Percentiles rank a stretch among this genome's conserved stretches.
Evolutionary conservation across 2,797 vertebrate genomes (phyloP).

Genomic region (Xenentodon cancila): DNA sequence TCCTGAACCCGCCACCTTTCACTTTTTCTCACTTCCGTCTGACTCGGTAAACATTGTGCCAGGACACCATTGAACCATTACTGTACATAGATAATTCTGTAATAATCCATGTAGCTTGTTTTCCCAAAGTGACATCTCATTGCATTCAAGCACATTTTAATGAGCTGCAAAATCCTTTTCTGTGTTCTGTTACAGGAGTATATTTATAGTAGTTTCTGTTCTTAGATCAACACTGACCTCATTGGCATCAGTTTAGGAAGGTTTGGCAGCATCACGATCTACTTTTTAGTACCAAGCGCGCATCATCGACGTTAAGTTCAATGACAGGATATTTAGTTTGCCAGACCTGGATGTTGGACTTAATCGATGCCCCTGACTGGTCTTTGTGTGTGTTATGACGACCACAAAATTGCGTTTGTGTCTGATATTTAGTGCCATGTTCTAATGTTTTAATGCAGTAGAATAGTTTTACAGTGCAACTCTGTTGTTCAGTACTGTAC

Average conservation of each 20-base stretch:
- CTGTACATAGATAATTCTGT: conserved; percentile 43
- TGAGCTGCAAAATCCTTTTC: conserved; percentile 7
- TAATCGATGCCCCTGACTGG: conserved; percentile 1
- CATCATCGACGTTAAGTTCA: too few relatives aligned
- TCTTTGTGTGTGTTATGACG: conserved; percentile 21
- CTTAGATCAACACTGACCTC: conserved; percentile 19
- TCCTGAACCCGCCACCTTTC: neutral
- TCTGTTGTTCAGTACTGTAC: neutral
- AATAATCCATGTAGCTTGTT: conserved; percentile 37
- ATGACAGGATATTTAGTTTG: neutral
- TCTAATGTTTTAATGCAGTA: conserved; percentile 28
- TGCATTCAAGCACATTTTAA: conserved; percentile 24
- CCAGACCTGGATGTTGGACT: neutral
- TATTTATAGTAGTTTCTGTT: conserved; percentile 52
- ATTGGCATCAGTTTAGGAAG: neutral
- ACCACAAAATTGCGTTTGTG: conserved; percentile 18
- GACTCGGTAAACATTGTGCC: conserved; percentile 64
- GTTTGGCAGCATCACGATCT: neutral
- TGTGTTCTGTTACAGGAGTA: conserved; percentile 19
- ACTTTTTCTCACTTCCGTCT: neutral
- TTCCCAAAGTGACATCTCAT: conserved; percentile 34
- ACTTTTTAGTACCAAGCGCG: too few relatives aligned
- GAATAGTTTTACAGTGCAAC: conserved; percentile 4
- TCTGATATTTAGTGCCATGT: conserved; percentile 36
- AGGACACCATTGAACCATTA: conserved; percentile 56